Percentiles rank a stretch among this genome's conserved stretches.
Conservation (phyloP, 2,113 vertebrate genomes). For the Brachyistius frenatus region DNA sequence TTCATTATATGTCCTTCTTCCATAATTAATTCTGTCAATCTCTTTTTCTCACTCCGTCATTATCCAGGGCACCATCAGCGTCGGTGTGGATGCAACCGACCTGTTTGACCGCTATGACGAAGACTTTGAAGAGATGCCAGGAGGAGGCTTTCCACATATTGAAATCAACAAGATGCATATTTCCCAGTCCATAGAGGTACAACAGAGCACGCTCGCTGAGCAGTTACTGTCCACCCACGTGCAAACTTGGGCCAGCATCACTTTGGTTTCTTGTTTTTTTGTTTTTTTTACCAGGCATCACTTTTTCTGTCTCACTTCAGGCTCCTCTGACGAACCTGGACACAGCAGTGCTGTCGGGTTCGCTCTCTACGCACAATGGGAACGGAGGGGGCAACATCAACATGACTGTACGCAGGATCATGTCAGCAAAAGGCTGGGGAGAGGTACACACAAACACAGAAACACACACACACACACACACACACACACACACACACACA, state of each 20-base stretch:
- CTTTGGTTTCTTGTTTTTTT: conserved; percentile 74
- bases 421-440: conserved; percentile 96
- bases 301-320: conserved; percentile 74
- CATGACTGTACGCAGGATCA: conserved; percentile 90
- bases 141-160: conserved; percentile 93
- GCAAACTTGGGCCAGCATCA: neutral
- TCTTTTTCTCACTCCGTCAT: conserved; percentile 5
- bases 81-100: conserved; percentile 96
- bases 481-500: neutral
- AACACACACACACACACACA: neutral
- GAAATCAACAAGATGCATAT: conserved; percentile 99
- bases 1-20: neutral
- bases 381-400: conserved; percentile 95
- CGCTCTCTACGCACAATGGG: conserved; percentile 95
- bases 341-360: conserved; percentile 95
- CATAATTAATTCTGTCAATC: conserved; percentile 4
- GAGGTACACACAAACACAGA: conserved; percentile 84
- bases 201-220: conserved; percentile 72
- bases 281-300: neutral
- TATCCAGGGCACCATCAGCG: conserved; percentile 94
- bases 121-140: conserved; percentile 93
- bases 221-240: conserved; percentile 82
- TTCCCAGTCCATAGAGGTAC: conserved; percentile 97
- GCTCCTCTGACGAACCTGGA: conserved; percentile 94
- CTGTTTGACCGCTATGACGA: conserved; percentile 97